These are phyloP conservation scores for Rhinopomastus cyanomelas DNA, from an alignment of 2,113 vertebrate genomes.

Conservation along the genomic window DNA sequence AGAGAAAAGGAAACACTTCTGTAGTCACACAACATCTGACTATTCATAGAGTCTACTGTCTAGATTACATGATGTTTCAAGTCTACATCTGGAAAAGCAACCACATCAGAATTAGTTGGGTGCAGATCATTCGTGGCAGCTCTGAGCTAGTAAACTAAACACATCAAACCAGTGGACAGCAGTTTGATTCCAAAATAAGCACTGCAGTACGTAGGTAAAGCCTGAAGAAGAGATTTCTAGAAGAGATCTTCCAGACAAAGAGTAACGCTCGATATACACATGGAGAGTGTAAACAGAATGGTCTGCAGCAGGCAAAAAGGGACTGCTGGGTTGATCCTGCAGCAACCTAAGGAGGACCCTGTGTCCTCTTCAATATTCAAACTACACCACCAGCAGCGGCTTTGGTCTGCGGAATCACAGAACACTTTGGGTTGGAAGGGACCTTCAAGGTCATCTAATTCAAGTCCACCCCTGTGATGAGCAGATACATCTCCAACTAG, in stretches of 20 bases:
- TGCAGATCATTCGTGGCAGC: background rate
- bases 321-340: background rate
- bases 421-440: too few species aligned
- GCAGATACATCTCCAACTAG: too few species aligned
- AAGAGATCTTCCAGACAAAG: background rate
- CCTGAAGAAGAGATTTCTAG: background rate
- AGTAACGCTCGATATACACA: background rate
- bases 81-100: background rate
- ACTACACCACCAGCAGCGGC: background rate
- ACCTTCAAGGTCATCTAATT: too few species aligned
- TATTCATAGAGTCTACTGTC: background rate
- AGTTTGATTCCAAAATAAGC: background rate
- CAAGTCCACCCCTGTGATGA: too few species aligned
- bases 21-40: background rate
- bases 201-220: background rate
- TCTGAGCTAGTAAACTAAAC: background rate
- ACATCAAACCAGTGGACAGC: background rate
- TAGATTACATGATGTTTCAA: background rate
- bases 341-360: background rate
- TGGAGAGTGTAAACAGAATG: background rate
- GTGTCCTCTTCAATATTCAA: background rate
- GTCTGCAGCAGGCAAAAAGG: background rate
- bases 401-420: background rate
- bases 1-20: slow-evolving; percentile 1
- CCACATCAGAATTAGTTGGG: background rate